Evolutionary conservation across 2,113 vertebrate species (phyloP), one percentile per base, ranked within the genome.

Genomic region (Oenanthe oenanthe): DNA sequence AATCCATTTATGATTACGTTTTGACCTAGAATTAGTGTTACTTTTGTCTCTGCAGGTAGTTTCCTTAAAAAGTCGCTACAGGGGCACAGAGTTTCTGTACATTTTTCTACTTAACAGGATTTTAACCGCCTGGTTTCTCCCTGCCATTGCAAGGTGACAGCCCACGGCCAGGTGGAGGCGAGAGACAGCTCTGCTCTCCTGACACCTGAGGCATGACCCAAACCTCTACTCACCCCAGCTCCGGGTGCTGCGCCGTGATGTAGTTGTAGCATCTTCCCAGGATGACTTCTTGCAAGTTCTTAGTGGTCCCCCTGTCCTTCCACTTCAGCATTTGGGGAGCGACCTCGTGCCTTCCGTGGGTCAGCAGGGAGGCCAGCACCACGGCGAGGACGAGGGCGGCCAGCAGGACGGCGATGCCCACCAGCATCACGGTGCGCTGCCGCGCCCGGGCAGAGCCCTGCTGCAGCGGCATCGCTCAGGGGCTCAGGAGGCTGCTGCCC

Each of bases 231-330:
- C 93, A 98, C 98, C 97, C 65, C 74, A 97, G 77, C 58, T 91
- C 90, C 0, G 96, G 92, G 76, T 74, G 56, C 32, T 90, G 11
- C 3, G 56, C 34, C 22, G 13, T 36, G 4, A 96, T 38, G 63
- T 97, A 98, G 61, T 3, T 71, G 85, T 97, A 96, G 70, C 98
- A 98, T 19, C 98, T 96, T 12, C 97, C 97, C 68, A 98, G 79
- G 60, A 98, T 2, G 48, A 98, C 95, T 34, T 97, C 97, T n/a
- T 53, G 14, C 29, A 98, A 86, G 17, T 97, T 81, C 50, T 10
- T n/a, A 1, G 98, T 97, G 72, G 97, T 98, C 17, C 98, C 98
- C 16, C 9, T 15, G 36, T 97, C 97, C 15, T 82, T 62, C 98
- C 98, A 98, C 74, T 76, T n/a, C 48, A 80, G 32, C 65, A 32